Evolutionary conservation across 1,140 invertebrate species (phyloP).

Genomic region (Eueides isabella): DNA sequence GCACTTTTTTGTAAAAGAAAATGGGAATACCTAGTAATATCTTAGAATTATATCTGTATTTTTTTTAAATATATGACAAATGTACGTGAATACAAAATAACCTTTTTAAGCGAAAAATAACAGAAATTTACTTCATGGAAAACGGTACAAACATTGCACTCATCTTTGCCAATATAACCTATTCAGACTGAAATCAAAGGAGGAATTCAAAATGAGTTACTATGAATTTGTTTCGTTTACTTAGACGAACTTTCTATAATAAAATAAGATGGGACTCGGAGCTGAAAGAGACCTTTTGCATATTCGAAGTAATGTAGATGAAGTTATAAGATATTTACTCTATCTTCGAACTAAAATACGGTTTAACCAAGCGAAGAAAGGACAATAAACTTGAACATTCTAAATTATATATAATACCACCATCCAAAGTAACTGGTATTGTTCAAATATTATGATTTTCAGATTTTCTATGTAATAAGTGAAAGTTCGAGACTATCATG

Average conservation of each 20-base stretch:
- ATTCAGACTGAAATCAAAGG: constrained; percentile 37
- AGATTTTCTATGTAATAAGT: too few relatives aligned
- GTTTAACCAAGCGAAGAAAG: constrained; percentile 1
- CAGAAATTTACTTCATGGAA: not conserved
- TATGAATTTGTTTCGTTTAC: constrained; percentile 39
- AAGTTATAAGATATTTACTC: constrained; percentile 19
- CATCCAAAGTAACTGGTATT: not conserved
- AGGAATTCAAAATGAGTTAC: constrained; percentile 40
- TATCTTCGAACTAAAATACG: constrained; percentile 10
- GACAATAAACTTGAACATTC: not conserved
- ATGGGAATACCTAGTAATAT: too few relatives aligned
- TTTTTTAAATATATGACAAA: too few relatives aligned
- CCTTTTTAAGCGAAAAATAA: not conserved
- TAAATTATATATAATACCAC: not conserved
- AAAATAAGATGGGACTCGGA: constrained; percentile 32
- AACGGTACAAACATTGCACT: not conserved
- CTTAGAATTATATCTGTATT: too few relatives aligned
- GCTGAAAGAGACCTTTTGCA: constrained; percentile 25
- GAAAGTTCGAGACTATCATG: too few relatives aligned
- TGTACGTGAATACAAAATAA: too few relatives aligned
- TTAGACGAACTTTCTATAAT: constrained; percentile 33
- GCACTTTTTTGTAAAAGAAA: too few relatives aligned
- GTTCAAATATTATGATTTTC: too few relatives aligned
- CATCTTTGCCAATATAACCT: constrained; percentile 4
- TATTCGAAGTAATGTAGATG: constrained; percentile 22